Evolutionary conservation across 1,140 invertebrate genomes (phyloP).

Genomic region (Episyrphus balteatus): DNA sequence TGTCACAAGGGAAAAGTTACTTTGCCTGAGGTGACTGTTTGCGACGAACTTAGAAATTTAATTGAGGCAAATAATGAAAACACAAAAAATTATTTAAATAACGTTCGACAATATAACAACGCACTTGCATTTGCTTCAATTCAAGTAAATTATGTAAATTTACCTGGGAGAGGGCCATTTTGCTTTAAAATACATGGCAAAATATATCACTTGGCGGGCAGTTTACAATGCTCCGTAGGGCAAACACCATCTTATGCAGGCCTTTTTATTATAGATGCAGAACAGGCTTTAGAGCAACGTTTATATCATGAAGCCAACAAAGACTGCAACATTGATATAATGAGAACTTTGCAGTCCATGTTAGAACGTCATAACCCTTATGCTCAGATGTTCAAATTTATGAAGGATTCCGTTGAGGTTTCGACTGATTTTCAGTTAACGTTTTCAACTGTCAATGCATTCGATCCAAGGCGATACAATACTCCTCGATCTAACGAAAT

Average conservation of each 20-base stretch:
- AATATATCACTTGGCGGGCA: neutral
- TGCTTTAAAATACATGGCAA: no score
- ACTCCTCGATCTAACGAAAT: no score
- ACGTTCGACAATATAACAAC: neutral
- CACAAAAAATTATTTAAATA: conserved; percentile 1
- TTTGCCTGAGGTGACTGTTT: neutral
- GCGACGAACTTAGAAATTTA: neutral
- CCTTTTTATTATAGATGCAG: neutral
- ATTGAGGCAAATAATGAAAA: neutral
- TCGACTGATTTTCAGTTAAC: no score
- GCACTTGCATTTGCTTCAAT: neutral
- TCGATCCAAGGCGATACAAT: no score
- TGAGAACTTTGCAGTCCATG: no score
- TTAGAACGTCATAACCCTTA: no score
- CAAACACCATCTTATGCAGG: neutral
- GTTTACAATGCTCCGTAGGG: neutral
- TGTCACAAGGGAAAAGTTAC: neutral
- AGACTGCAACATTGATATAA: no score
- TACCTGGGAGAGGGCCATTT: neutral
- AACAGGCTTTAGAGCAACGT: no score
- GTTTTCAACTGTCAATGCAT: no score
- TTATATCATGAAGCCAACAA: no score
- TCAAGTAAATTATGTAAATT: neutral
- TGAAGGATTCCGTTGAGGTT: no score
- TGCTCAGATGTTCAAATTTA: no score